Base-by-base conservation (phyloP, 2,113 vertebrate genomes). In the Tamias sibiricus region DNA sequence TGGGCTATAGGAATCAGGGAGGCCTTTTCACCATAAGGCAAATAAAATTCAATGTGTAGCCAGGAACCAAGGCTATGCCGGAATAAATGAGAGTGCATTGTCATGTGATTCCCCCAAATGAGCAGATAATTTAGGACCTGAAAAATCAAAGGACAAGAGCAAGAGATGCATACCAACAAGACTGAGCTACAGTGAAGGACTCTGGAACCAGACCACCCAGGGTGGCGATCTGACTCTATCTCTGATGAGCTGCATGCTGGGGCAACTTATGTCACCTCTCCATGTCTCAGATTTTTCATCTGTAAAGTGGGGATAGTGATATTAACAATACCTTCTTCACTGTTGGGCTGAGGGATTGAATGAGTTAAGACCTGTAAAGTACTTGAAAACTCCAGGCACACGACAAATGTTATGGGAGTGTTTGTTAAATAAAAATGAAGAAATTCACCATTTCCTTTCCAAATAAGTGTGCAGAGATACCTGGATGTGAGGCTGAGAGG, bases 361-460 rank as follows among this genome's bases (percentile, higher is more conserved):
- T 59, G 77, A 91, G 32, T 52, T 71, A 22, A 49, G 47, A 57
- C 54, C 12, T 17, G 14, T 8, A 68, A 68, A 96, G 24, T 66
- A 75, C 11, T 94, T 79, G 79, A 84, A 59, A 91, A 66, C 12
- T 74, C 79, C 47, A 92, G 62, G 12, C 69, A 52, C 7, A 35
- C 35, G 71, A 71, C 68, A 32, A 85, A 28, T 52, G 40, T 66
- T 59, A 64, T 35, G 59, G 37, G 69, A 83, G 14, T 76, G 19
- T n/a, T 47, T 87, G 9, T 86, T 76, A 87, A 82, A 35, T 49
- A 85, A 93, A 79, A 94, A 47, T 71, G 35, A 87, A 92, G 17
- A 90, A 40, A 90, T 35, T n/a, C 8, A 66, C 19, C 12, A 49
- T 94, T 84, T 49, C 7, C 28, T 92, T 90, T 72, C n/a, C 37